Percentiles rank a stretch among this genome's conserved stretches.
These are phyloP conservation scores for Cyprinodon diabolis DNA, from an alignment of 2,797 vertebrate genomes.

Conservation along the genomic window DNA sequence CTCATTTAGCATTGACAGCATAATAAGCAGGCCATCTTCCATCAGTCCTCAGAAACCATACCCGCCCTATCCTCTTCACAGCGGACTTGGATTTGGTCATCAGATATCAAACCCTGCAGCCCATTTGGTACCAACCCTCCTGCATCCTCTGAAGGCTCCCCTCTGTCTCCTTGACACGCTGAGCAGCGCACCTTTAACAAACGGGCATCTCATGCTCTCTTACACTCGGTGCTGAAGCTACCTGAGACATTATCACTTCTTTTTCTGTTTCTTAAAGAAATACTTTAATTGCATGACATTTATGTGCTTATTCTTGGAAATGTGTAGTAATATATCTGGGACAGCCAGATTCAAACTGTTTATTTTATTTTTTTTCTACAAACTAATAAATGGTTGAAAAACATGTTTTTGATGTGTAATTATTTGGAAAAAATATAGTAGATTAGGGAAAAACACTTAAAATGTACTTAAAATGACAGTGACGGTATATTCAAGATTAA, in stretches of 20 bases:
- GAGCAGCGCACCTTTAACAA: slow-evolving; percentile 50
- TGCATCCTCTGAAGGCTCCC: slow-evolving; percentile 63
- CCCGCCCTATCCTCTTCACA: slow-evolving; percentile 21
- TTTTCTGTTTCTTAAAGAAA: slow-evolving; percentile 72
- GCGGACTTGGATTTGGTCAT: slow-evolving; percentile 64
- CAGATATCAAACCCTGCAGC: slow-evolving; percentile 67
- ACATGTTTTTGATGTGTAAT: background rate
- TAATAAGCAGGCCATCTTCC: slow-evolving; percentile 78
- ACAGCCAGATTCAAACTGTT: background rate
- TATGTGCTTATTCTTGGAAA: slow-evolving; percentile 57
- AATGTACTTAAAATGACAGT: too few species aligned
- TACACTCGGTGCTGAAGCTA: slow-evolving; percentile 67
- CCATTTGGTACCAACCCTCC: slow-evolving; percentile 70
- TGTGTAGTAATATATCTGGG: slow-evolving; percentile 78
- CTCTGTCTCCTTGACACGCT: slow-evolving; percentile 57
- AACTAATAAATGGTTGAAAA: slow-evolving; percentile 53
- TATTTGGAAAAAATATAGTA: background rate
- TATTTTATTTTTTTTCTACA: slow-evolving; percentile 15
- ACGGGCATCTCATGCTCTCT: slow-evolving; percentile 61
- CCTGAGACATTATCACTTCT: slow-evolving; percentile 5
- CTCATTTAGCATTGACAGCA: slow-evolving; percentile 90
- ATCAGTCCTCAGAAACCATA: background rate
- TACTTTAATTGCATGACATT: slow-evolving; percentile 74
- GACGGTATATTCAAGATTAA: too few species aligned
- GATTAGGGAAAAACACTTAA: background rate